Evolutionary conservation across 2,888 invertebrate species (phyloP), one percentile per base, ranked within the genome.

Genomic region (Xanthorhoe designata): DNA sequence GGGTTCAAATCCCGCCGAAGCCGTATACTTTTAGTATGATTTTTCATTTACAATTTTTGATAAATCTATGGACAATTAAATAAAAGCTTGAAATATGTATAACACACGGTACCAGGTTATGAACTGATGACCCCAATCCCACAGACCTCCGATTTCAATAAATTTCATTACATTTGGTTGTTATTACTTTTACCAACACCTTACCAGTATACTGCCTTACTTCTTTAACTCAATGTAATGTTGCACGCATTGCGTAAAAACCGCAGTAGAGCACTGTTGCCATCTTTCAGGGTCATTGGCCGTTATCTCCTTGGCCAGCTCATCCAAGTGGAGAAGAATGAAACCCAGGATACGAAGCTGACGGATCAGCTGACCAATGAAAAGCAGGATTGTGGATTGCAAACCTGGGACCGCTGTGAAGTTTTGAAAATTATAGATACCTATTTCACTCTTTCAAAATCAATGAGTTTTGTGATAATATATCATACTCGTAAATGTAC

Each of bases 351-450:
- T 86, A 42, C 72, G 79, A 2, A 88, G 69, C 49, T 93, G 92
- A 0, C 92, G 87, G n/a, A 92, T 87, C 0, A 84, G 74, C 73
- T 93, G 92, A 5, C 89, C 84, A 0, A 87, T 71, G 5, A 93
- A 75, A 0, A 92, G 73, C 1, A 90, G 82, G 51, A 93, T 88
- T 2, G 82, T 90, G n/a, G 82, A 78, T 69, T 92, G 92, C 0
- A 92, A 71, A 1, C 90, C 91, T 17, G 92, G 88, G 53, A 89
- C 90, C 0, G 85, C 92, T 93, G 61, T 35, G 82, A 4, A 47
- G 45, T 42, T 42, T 3, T 2, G 38, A 42, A 42, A 42, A 13
- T 42, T 2, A 42, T 13, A 42, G 10, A 24, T 3, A 24, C n/a
- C 35, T 10, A 42, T 42, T 10, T 42, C 13, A 42, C 13, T 42